phyloP scores from a whole-genome alignment of 2,113 vertebrate genomes.

The Tupaia tana region DNA sequence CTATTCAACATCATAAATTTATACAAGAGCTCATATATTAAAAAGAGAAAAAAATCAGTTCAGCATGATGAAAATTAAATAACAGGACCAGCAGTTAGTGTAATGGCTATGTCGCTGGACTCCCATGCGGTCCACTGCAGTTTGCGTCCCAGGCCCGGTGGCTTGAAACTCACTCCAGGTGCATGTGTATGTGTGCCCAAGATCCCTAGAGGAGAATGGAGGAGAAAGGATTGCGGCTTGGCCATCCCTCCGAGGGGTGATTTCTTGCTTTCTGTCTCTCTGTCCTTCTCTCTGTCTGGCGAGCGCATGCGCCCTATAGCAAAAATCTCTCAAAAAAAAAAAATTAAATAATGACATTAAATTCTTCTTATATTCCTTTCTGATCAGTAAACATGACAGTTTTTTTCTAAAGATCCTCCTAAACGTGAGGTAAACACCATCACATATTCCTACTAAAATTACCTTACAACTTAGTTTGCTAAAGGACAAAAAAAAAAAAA shows the following conservation, averaged over 20 bases:
- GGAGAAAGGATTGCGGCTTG: too few relatives aligned
- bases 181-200: too few relatives aligned
- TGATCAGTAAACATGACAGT: not conserved
- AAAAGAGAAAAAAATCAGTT: not conserved
- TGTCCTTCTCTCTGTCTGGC: too few relatives aligned
- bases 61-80: constrained; percentile 7
- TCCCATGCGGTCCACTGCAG: too few relatives aligned
- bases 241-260: too few relatives aligned
- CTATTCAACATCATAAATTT: constrained; percentile 7
- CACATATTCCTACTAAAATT: not conserved
- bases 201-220: too few relatives aligned
- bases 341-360: constrained; percentile 13
- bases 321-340: not conserved
- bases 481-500: too few relatives aligned
- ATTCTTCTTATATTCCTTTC: not conserved
- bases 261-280: too few relatives aligned
- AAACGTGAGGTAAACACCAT: not conserved
- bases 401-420: not conserved
- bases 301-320: too few relatives aligned
- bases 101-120: too few relatives aligned
- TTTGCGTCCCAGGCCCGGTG: too few relatives aligned
- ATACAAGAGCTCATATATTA: not conserved
- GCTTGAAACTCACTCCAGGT: too few relatives aligned
- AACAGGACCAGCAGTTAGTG: not conserved
- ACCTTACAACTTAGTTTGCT: not conserved